Evolutionary conservation across 2,797 vertebrate species (phyloP), one percentile per base, ranked within the genome.

Genomic region (Zalophus californianus): DNA sequence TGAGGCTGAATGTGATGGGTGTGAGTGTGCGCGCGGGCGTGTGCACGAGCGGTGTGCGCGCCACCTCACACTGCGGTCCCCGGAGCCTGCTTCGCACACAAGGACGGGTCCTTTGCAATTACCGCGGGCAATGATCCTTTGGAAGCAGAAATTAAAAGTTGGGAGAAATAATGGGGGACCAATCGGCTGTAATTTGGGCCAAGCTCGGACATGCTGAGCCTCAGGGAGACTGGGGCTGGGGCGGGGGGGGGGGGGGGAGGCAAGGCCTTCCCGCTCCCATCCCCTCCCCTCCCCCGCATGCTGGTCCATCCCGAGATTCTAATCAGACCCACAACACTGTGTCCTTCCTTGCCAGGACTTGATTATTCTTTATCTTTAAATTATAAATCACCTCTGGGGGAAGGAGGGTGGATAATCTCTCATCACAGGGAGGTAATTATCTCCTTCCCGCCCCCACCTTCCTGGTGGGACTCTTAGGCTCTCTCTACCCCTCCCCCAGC

Each of bases 81-180:
- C 98, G 98, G 98, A 98, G 98, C 98, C 98, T 91, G 98, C 98
- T 99, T 98, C 98, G 99, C 98, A 98, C 99, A 99, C 99, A 99
- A 99, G 99, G 99, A 99, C 99, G 99, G 99, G 99, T 99, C 99
- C 99, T 99, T 99, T 98, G 99, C 99, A 99, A 99, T 99, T 99
- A 99, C 98, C 98, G 99, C 99, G 99, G 99, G 99, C 99, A 99
- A 99, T 99, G 99, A 99, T 99, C 99, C 99, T 99, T 99, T 98
- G 97, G 98, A 99, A 99, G 99, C 99, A 99, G 99, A 99, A 99
- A 99, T 99, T 99, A 99, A 99, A 99, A 99, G 99, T 99, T 99
- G 98, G 98, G 98, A 98, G 99, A 99, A 99, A 99, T 99, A 99
- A 99, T 99, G 99, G 99, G 98, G 99, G 99, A 99, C 99, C 99